Percentiles rank a stretch among this genome's conserved stretches.
These are phyloP conservation scores for Anguilla rostrata DNA, from an alignment of 2,113 vertebrate species.

Conservation along the genomic window DNA sequence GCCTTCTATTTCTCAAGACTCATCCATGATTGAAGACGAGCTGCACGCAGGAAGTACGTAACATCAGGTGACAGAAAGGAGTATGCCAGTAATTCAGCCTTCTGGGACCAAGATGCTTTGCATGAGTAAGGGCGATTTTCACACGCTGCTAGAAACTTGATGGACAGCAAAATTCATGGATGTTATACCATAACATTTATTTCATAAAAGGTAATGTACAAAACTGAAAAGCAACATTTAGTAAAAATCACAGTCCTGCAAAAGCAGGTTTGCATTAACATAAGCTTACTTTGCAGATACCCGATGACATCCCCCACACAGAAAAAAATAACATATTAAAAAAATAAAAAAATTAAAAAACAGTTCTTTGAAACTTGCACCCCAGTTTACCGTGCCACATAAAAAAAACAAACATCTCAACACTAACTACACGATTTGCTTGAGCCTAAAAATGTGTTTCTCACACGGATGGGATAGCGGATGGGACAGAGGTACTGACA, in stretches of 20 bases:
- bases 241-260: constrained; percentile 75
- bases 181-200: constrained; percentile 60
- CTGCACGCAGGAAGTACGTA: neutral
- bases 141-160: neutral
- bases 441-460: neutral
- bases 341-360: neutral
- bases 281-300: constrained; percentile 13
- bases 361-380: neutral
- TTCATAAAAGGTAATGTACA: constrained; percentile 87
- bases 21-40: neutral
- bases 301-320: neutral
- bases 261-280: constrained; percentile 59
- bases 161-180: neutral
- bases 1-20: neutral
- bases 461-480: neutral
- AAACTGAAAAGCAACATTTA: constrained; percentile 79
- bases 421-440: neutral
- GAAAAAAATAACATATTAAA: neutral
- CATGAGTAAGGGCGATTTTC: neutral
- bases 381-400: neutral
- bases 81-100: neutral
- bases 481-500: neutral
- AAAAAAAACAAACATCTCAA: neutral
- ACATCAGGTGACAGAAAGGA: neutral
- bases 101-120: neutral